Evolutionary conservation across 2,888 invertebrate species (phyloP).

Genomic region (Brenthis hecate): DNA sequence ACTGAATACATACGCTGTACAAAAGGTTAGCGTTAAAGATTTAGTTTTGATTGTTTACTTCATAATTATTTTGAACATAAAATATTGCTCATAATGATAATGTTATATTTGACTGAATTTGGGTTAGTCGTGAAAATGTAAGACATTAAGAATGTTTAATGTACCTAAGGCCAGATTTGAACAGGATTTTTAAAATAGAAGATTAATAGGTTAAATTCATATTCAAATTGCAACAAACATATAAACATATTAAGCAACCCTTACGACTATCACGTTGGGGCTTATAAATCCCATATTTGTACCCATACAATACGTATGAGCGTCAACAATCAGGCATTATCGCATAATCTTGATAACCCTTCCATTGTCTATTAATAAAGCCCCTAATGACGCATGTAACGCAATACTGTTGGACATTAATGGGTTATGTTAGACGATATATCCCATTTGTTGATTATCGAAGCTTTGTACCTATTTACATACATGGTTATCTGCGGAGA

Average conservation of each 20-base stretch:
- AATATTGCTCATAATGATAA: too few species aligned
- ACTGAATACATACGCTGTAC: too few species aligned
- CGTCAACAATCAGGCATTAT: constrained; percentile 31
- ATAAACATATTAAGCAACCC: constrained; percentile 4
- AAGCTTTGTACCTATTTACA: constrained; percentile 12
- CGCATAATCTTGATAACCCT: constrained; percentile 43
- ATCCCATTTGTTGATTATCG: constrained; percentile 26
- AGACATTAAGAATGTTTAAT: too few species aligned
- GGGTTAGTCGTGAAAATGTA: too few species aligned
- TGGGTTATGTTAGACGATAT: constrained; percentile 30
- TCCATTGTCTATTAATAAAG: constrained; percentile 39
- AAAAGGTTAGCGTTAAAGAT: too few species aligned
- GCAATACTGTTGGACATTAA: constrained; percentile 44
- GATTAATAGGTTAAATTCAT: not conserved
- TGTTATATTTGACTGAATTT: too few species aligned
- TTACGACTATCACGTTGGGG: not conserved
- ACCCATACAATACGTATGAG: constrained; percentile 13
- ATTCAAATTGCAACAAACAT: not conserved
- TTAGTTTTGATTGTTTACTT: too few species aligned
- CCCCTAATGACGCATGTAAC: constrained; percentile 50
- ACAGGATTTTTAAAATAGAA: too few species aligned
- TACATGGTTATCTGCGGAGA: not conserved
- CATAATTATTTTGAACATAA: too few species aligned
- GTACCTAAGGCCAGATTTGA: too few species aligned
- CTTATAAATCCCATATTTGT: constrained; percentile 1